Evolutionary conservation across 1,140 invertebrate species (phyloP).

Genomic region (Listronotus bonariensis): DNA sequence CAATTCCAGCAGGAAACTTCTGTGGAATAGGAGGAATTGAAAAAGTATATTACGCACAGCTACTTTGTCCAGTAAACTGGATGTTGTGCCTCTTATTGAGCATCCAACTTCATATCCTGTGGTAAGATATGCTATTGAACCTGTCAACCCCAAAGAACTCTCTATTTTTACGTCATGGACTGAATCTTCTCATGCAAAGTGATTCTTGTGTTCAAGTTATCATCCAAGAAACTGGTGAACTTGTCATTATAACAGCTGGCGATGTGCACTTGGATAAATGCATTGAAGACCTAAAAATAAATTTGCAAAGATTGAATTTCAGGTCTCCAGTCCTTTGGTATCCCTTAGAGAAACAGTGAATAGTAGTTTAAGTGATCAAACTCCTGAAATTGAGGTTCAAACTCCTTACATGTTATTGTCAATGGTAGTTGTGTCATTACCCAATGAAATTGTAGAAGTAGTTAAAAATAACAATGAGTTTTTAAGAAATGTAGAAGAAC

Average conservation of each 20-base stretch:
- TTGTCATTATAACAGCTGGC: constrained; percentile 94
- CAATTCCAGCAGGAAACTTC: constrained; percentile 88
- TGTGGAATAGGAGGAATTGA: constrained; percentile 86
- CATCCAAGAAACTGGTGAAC: constrained; percentile 92
- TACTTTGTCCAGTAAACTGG: constrained; percentile 82
- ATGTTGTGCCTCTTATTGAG: constrained; percentile 89
- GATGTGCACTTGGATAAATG: constrained; percentile 98
- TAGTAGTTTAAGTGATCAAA: constrained; percentile 10
- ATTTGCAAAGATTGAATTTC: constrained; percentile 88
- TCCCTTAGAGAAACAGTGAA: constrained; percentile 89
- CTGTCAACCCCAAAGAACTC: constrained; percentile 80
- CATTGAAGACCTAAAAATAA: constrained; percentile 80
- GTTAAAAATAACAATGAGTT: constrained; percentile 66
- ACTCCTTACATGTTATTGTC: constrained; percentile 26
- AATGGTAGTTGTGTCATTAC: constrained; percentile 79
- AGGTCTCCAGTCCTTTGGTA: constrained; percentile 93
- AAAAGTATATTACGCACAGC: constrained; percentile 83
- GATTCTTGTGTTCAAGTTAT: constrained; percentile 91
- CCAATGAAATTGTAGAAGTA: constrained; percentile 72
- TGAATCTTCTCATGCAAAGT: constrained; percentile 86
- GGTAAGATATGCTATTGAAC: constrained; percentile 92
- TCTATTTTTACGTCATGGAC: constrained; percentile 77
- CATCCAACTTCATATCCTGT: constrained; percentile 81
- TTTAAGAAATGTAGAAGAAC: constrained; percentile 60
- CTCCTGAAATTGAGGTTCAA: neutral